Evolutionary conservation across 2,113 vertebrate genomes (phyloP).

Genomic region (Melanostigma gelatinosum): DNA sequence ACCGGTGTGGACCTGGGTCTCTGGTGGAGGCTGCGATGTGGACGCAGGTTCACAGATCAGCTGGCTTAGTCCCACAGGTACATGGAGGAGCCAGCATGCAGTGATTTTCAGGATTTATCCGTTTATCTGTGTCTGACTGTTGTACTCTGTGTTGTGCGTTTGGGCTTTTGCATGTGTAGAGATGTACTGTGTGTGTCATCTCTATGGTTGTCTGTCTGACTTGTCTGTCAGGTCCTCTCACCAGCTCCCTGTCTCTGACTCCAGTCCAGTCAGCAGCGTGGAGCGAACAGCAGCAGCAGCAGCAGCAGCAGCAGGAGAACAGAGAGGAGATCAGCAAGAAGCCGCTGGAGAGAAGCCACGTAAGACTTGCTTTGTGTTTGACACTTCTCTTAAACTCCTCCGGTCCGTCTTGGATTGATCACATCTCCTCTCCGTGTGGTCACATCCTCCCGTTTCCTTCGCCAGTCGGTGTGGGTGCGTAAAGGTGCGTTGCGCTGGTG

Average conservation of each 20-base stretch:
- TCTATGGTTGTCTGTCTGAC: conserved; percentile 15
- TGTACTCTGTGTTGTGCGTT: conserved; percentile 9
- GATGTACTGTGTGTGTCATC: not conserved
- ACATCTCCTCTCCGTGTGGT: not conserved
- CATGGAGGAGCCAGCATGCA: not conserved
- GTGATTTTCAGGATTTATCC: not conserved
- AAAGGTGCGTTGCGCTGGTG: conserved; percentile 93
- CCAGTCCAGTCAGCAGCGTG: conserved; percentile 89
- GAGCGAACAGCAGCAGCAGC: conserved; percentile 86
- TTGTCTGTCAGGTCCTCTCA: conserved; percentile 82
- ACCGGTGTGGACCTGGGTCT: conserved; percentile 93
- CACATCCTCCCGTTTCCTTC: not conserved
- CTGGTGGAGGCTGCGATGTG: conserved; percentile 89
- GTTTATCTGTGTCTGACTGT: conserved; percentile 13
- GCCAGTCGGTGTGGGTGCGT: conserved; percentile 93
- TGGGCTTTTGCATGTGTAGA: not conserved
- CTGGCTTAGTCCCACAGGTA: conserved; percentile 88
- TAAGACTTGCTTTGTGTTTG: conserved; percentile 3
- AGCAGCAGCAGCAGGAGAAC: conserved; percentile 86
- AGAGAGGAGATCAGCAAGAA: conserved; percentile 88
- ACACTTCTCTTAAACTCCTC: not conserved
- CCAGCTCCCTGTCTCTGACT: conserved; percentile 90
- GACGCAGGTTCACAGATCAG: conserved; percentile 83
- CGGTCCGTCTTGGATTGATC: not conserved
- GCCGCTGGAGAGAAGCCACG: conserved; percentile 87